phyloP scores from a whole-genome alignment of 2,113 vertebrate species.

The Tragelaphus imberbis region DNA sequence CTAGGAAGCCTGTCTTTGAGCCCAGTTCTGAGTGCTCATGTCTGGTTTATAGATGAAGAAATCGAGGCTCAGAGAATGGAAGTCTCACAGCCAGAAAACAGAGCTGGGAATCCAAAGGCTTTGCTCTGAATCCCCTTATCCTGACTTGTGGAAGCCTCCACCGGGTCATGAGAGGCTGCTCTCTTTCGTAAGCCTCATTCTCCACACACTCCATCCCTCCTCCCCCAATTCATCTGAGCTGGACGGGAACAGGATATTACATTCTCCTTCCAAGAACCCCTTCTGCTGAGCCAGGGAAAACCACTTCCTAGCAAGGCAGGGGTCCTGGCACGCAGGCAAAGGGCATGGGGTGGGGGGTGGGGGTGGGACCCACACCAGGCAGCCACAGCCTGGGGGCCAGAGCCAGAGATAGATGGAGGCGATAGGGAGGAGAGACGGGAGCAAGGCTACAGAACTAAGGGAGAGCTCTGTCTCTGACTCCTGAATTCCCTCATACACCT shows the following conservation, averaged over 20 bases:
- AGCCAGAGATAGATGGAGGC: neutral
- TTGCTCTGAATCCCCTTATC: neutral
- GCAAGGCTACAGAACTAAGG: neutral
- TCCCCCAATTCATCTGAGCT: neutral
- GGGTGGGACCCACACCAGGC: neutral
- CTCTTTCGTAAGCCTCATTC: neutral
- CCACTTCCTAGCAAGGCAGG: slow-evolving; percentile 38
- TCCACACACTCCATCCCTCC: neutral
- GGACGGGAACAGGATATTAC: slow-evolving; percentile 42
- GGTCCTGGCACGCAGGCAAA: slow-evolving; percentile 6
- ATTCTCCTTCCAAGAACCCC: slow-evolving; percentile 37
- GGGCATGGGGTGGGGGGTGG: neutral
- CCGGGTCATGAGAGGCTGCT: neutral
- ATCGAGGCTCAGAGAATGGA: neutral
- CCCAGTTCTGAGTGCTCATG: neutral
- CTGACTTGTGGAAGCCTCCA: neutral
- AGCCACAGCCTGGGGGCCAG: slow-evolving; percentile 3
- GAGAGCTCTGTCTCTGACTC: neutral
- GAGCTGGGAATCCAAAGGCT: neutral
- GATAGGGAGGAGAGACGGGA: neutral
- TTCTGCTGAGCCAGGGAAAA: slow-evolving; percentile 64
- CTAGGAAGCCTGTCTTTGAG: neutral
- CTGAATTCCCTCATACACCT: neutral
- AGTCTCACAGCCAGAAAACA: neutral
- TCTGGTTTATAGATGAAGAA: slow-evolving; percentile 10